Percentiles rank a stretch among this genome's conserved stretches.
phyloP scores from a whole-genome alignment of 2,888 invertebrate genomes.

The Pecten maximus region DNA sequence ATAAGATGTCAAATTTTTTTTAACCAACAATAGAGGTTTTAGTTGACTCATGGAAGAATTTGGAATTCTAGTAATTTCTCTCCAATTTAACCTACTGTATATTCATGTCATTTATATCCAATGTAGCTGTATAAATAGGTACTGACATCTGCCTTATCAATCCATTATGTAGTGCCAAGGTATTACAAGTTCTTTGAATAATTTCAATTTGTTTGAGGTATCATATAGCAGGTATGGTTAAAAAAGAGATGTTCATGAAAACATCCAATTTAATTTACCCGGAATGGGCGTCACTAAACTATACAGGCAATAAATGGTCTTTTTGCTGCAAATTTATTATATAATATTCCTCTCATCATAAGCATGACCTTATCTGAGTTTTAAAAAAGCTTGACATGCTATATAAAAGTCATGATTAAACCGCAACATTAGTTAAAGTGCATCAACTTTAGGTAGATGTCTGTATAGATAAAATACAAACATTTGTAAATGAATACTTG shows the following conservation, averaged over 20 bases:
- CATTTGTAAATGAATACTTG: background rate
- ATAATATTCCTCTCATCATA: background rate
- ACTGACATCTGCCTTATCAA: background rate
- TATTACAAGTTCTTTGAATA: background rate
- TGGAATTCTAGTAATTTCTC: no score
- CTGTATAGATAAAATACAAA: background rate
- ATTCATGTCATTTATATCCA: background rate
- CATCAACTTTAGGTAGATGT: background rate
- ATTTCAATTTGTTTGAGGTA: background rate
- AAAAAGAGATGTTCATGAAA: background rate
- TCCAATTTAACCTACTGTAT: no score
- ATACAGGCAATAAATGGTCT: background rate
- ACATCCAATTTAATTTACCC: background rate
- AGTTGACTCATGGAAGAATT: no score
- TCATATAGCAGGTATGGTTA: background rate
- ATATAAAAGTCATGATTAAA: conserved; percentile 27
- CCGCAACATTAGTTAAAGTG: background rate
- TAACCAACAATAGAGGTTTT: no score
- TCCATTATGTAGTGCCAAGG: background rate
- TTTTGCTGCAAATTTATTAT: background rate
- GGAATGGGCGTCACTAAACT: background rate
- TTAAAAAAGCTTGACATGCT: background rate
- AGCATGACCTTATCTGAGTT: background rate
- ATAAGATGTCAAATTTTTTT: no score
- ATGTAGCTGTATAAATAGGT: background rate